Conservation (phyloP, 2,797 vertebrate species). For the Artibeus jamaicensis region DNA sequence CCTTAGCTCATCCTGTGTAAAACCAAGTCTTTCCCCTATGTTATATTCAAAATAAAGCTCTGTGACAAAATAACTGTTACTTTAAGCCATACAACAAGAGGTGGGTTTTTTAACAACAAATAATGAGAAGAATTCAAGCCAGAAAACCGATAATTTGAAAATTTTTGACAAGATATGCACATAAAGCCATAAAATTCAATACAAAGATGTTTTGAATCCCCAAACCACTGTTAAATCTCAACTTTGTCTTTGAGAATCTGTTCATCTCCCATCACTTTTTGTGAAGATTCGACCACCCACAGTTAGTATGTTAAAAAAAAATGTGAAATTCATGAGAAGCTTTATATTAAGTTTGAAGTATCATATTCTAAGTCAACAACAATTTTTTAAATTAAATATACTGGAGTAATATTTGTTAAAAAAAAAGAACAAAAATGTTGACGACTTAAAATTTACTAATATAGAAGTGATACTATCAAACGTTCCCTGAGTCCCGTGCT, state of each 20-base stretch:
- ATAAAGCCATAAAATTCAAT: background rate
- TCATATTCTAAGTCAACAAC: background rate
- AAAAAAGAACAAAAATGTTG: background rate
- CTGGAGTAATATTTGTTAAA: background rate
- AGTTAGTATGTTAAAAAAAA: background rate
- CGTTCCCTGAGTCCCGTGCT: background rate
- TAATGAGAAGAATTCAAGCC: background rate
- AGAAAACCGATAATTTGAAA: background rate
- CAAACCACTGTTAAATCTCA: background rate
- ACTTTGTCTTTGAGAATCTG: background rate
- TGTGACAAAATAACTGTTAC: background rate
- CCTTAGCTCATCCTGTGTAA: background rate
- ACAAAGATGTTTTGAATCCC: background rate
- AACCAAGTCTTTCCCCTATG: background rate
- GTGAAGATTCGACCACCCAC: accelerated
- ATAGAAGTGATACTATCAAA: background rate
- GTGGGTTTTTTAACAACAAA: background rate
- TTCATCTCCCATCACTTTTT: background rate
- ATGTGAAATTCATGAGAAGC: background rate
- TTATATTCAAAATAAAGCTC: background rate
- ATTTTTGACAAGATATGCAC: background rate
- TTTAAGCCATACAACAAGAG: background rate
- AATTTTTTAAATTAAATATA: background rate
- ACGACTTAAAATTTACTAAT: background rate
- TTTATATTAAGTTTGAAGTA: background rate